phyloP scores from a whole-genome alignment of 1,140 invertebrate species.

The Cepaea nemoralis region DNA sequence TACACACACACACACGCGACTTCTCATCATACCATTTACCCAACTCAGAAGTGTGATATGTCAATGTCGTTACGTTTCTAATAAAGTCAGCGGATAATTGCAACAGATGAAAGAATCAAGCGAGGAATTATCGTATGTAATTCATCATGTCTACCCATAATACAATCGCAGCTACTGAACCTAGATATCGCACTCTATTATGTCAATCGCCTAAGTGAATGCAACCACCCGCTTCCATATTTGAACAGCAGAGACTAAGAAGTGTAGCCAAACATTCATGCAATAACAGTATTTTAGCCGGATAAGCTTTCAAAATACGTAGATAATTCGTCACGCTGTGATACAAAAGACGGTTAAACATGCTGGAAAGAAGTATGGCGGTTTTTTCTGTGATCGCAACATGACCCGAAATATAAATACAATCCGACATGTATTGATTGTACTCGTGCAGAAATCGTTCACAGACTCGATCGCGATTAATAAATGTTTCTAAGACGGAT shows the following conservation, averaged over 20 bases:
- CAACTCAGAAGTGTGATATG: not conserved
- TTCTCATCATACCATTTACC: no score
- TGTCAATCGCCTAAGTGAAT: not conserved
- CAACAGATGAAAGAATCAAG: not conserved
- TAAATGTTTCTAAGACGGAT: not conserved
- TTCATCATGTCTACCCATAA: not conserved
- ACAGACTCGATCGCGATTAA: not conserved
- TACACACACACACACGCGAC: no score
- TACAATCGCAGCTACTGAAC: no score
- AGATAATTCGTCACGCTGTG: not conserved
- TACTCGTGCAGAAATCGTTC: not conserved
- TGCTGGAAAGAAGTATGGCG: not conserved
- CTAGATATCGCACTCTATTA: no score
- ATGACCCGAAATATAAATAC: not conserved
- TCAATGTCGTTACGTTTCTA: not conserved
- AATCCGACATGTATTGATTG: not conserved
- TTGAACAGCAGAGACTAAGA: no score
- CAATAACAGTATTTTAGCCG: no score
- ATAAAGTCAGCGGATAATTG: not conserved
- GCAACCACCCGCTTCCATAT: not conserved
- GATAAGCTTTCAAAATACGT: no score
- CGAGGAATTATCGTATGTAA: not conserved
- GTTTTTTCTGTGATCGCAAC: not conserved
- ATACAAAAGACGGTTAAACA: not conserved
- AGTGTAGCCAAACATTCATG: no score